Base-by-base conservation (phyloP, 2,888 invertebrate species). In the Machimus atricapillus region DNA sequence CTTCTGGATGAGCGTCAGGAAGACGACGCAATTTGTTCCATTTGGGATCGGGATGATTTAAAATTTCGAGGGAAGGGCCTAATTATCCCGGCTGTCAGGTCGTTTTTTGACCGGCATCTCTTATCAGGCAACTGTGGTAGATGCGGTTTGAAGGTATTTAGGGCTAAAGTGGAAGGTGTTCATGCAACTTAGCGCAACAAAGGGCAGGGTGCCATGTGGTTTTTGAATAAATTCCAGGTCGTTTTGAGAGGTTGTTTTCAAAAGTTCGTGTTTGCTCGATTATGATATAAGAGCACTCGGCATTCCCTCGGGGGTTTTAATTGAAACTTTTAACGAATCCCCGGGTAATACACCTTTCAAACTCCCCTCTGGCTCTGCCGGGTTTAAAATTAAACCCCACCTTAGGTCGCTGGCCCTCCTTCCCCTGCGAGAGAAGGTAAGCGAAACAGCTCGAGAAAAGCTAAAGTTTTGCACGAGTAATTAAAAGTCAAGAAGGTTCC, bases 401-500 rank as follows among this genome's bases (percentile, higher is more conserved):
- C 37, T 23, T 19, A 46, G 46, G 78, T 46, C 78, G 9, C 43
- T 23, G 40, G 23, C 78, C 78, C 23, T n/a, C n/a, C n/a, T n/a
- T n/a, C n/a, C n/a, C 78, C 12, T 27, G 16, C 66, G 12, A 8
- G 9, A 12, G 27, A 40, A 40, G 43, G 43, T 37, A 40, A 40
- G 31, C 31, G 23, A 56, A 81, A 81, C 56, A 81, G 46, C 52
- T 31, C 81, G 43, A 27, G 52, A 56, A 52, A 52, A 23, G 52
- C 52, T 16, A 56, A 52, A 81, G 40, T 81, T 56, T 81, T 81
- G 52, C 81, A 56, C 31, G 81, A 81, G 31, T 81, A 81, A 81
- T 81, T 81, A 81, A 81, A 81, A 81, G 81, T 52, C 52, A 81
- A 81, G 56, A 52, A 81, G 43, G 81, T 46, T 81, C 52, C 46